Percentiles rank a stretch among this genome's conserved stretches.
phyloP scores from a whole-genome alignment of 1,140 invertebrate genomes.

The Parasteatoda tepidariorum region DNA sequence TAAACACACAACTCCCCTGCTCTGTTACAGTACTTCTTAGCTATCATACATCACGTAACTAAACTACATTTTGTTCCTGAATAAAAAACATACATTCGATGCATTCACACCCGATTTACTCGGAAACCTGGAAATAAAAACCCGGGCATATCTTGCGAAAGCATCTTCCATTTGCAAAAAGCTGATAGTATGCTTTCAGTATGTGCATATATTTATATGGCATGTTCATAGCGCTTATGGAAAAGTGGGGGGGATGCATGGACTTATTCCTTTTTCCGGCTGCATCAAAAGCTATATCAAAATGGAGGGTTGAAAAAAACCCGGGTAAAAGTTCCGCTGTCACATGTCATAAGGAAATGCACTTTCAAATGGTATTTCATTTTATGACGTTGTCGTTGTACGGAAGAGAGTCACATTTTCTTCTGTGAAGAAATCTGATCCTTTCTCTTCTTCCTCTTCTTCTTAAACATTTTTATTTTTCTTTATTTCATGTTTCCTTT shows the following conservation, averaged over 20 bases:
- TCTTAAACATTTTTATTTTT: constrained; percentile 21
- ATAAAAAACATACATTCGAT: not conserved
- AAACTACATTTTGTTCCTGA: constrained; percentile 12
- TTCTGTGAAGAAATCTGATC: constrained; percentile 30
- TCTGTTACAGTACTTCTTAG: too few relatives aligned
- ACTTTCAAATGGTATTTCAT: constrained; percentile 49
- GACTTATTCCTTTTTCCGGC: constrained; percentile 31
- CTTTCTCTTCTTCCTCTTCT: not conserved
- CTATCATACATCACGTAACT: too few relatives aligned
- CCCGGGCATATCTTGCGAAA: not conserved
- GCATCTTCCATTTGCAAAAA: constrained; percentile 10
- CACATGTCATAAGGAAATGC: constrained; percentile 35
- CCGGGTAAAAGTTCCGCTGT: constrained; percentile 26
- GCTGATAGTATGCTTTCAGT: not conserved
- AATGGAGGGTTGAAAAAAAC: constrained; percentile 6
- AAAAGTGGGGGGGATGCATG: constrained; percentile 1
- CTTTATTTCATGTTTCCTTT: not conserved
- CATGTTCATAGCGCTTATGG: not conserved
- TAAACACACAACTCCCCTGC: too few relatives aligned
- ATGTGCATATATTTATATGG: constrained; percentile 13
- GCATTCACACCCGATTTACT: constrained; percentile 25
- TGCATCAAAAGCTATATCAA: constrained; percentile 29
- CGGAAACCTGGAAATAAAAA: constrained; percentile 6
- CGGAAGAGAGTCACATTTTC: not conserved
- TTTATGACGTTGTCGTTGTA: constrained; percentile 23